Percentiles rank a stretch among this genome's conserved stretches.
Conservation (phyloP, 92 coral and sea anemone species). For the Zoanthus sociatus region DNA sequence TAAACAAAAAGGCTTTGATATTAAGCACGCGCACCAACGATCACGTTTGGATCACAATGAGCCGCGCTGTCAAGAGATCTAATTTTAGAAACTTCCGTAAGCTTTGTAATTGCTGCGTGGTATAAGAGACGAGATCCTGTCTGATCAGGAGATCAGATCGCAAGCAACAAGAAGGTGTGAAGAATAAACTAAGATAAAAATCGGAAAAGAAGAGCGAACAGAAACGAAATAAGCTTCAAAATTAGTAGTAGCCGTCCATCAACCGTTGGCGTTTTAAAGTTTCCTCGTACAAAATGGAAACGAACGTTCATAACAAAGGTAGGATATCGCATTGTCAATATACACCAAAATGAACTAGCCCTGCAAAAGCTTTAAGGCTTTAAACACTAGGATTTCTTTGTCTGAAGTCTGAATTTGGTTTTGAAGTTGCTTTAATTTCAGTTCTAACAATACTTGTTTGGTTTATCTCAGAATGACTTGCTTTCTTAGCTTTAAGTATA, state of each 20-base stretch:
- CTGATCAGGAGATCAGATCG: neutral
- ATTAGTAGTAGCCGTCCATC: neutral
- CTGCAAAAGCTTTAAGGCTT: neutral
- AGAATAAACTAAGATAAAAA: neutral
- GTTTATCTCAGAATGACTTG: neutral
- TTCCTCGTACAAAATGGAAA: neutral
- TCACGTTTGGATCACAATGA: slow-evolving; percentile 8
- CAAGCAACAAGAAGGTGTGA: neutral
- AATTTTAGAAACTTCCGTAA: slow-evolving; percentile 28
- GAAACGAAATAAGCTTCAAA: neutral
- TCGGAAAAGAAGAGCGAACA: neutral
- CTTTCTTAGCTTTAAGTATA: neutral
- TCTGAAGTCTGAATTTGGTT: too few relatives aligned
- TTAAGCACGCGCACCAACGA: neutral
- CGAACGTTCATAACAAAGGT: neutral
- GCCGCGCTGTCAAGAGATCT: neutral
- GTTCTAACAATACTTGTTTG: neutral
- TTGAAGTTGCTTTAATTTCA: too few relatives aligned
- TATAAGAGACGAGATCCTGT: neutral
- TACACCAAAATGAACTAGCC: neutral
- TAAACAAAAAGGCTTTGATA: neutral
- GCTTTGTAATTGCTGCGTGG: neutral
- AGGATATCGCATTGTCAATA: neutral
- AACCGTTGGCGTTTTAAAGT: neutral
- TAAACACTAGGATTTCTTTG: too few relatives aligned